Conservation (phyloP, 2,888 invertebrate species). For the Rutpela maculata region DNA sequence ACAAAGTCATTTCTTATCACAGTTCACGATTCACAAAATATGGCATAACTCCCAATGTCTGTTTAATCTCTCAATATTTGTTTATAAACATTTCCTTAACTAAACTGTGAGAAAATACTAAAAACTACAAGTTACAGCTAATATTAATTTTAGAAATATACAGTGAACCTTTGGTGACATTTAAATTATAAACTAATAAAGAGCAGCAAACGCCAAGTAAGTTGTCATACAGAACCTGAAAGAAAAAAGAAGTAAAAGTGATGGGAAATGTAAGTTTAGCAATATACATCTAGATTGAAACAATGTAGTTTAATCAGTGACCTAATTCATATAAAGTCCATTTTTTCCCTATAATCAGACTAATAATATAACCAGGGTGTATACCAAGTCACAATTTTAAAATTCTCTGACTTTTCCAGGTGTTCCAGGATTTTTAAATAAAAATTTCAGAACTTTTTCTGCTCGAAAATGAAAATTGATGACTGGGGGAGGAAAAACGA, state of each 20-base stretch:
- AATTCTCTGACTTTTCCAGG: too few species aligned
- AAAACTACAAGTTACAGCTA: slow-evolving; percentile 17
- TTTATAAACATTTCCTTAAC: slow-evolving; percentile 22
- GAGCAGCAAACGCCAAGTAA: slow-evolving; percentile 25
- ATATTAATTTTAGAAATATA: slow-evolving; percentile 15
- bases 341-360: too few species aligned
- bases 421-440: too few species aligned
- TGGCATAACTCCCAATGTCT: slow-evolving; percentile 59
- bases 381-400: too few species aligned
- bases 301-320: too few species aligned
- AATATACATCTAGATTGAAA: too few species aligned
- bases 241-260: slow-evolving; percentile 10
- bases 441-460: too few species aligned
- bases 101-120: slow-evolving; percentile 44
- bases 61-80: slow-evolving; percentile 62
- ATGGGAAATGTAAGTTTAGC: neutral
- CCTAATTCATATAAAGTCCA: too few species aligned
- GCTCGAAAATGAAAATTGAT: too few species aligned
- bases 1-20: slow-evolving; percentile 47
- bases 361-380: too few species aligned
- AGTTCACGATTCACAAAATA: slow-evolving; percentile 48
- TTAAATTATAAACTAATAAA: slow-evolving; percentile 32
- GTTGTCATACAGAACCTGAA: slow-evolving; percentile 28
- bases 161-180: slow-evolving; percentile 32
- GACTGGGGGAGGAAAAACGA: too few species aligned